Conservation (phyloP, 92 coral and sea anemone species). For the Epizoanthus fatuus region DNA sequence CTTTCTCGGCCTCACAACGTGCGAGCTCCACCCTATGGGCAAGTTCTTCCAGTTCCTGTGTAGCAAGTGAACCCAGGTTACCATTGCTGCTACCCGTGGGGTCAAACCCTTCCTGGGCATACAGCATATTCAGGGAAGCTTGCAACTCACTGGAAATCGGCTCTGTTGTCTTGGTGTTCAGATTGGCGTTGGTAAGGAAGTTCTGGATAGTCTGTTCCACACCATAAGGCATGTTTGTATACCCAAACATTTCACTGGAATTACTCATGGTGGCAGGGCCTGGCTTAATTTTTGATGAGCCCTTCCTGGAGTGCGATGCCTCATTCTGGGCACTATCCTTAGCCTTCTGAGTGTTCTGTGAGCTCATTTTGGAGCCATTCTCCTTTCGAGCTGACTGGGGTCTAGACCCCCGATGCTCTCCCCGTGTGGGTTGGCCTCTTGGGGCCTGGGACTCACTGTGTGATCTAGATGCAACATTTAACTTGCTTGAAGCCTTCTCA, state of each 20-base stretch:
- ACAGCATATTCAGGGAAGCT: constrained; percentile 16
- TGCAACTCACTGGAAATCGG: constrained; percentile 22
- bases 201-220: constrained; percentile 26
- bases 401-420: constrained; percentile 5
- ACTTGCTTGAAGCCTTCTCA: constrained; percentile 6
- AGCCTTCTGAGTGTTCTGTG: background rate
- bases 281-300: constrained; percentile 8
- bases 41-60: background rate
- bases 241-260: constrained; percentile 9
- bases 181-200: background rate
- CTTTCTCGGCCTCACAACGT: constrained; percentile 4
- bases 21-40: constrained; percentile 11
- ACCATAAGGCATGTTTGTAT: background rate
- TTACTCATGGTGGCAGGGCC: background rate
- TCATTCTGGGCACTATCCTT: constrained; percentile 21
- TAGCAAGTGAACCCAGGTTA: background rate
- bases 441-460: constrained; percentile 30
- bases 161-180: constrained; percentile 25
- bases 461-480: constrained; percentile 11
- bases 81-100: constrained; percentile 10
- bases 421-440: constrained; percentile 3
- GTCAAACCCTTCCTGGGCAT: constrained; percentile 4
- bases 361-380: constrained; percentile 23
- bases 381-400: constrained; percentile 21
- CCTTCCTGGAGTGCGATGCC: constrained; percentile 25